Base-by-base conservation (phyloP, 2,797 vertebrate species). In the Synanceia verrucosa region DNA sequence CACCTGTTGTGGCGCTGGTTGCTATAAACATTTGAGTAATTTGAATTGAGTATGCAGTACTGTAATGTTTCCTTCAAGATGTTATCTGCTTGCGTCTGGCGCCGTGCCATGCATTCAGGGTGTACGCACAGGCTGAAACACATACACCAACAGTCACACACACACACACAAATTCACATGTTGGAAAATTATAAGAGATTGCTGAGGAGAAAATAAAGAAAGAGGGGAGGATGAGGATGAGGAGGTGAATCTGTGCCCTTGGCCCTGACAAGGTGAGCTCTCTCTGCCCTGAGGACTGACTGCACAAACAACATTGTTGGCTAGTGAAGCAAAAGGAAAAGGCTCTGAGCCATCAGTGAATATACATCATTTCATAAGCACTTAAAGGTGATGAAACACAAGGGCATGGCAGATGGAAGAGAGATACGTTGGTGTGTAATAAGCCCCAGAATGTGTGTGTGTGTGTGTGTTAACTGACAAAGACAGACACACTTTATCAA, bases 1-100 rank as follows among this genome's bases (percentile, higher is more conserved):
- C 79, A 92, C 91, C 93, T 99, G 96, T 98, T 99, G 92, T 97
- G 95, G 94, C 86, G 77, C 90, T 90, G 77, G 97, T 99, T 99
- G 97, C 98, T 98, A 99, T 96, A 97, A 99, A 99, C 98, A 98
- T 69, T 23, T 82, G 59, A 91, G 73, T 60, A 24, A 95, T 96
- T 96, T 95, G 93, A 96, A 95, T 95, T 79, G 95, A 94, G 91
- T 92, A 95, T 95, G 95, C 93, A 94, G 94, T 95, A 94, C 91
- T 93, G 94, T 95, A 95, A 96, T 96, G 94, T 96, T 96, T 97
- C 94, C 95, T 95, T 94, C 87, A 86, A 95, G 96, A 98, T 97
- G 89, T 93, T 97, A 99, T 97, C 96, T 92, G 74, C 80, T 81
- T 73, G 62, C 52, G 51, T 86, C 91, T 97, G 97, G 96, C 94